These are phyloP conservation scores for Phylloscopus trochilus DNA, from an alignment of 2,113 vertebrate genomes.

Conservation along the genomic window DNA sequence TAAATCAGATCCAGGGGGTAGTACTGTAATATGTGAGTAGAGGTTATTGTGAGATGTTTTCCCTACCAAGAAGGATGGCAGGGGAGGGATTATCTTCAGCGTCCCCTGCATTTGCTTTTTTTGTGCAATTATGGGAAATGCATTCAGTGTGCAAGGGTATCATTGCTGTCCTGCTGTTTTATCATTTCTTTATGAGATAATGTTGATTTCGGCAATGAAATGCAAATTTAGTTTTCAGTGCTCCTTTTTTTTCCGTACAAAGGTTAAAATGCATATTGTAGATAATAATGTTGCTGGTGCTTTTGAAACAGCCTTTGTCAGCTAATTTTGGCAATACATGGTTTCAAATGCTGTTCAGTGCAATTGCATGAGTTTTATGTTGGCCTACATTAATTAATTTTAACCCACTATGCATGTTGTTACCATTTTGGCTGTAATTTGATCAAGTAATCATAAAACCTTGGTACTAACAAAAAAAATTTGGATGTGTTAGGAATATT, in stretches of 20 bases:
- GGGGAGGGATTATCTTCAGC: background rate
- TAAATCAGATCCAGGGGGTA: background rate
- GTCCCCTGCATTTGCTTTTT: slow-evolving; percentile 15
- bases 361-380: background rate
- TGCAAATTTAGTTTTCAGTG: slow-evolving; percentile 52
- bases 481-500: background rate
- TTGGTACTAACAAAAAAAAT: background rate
- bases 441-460: background rate
- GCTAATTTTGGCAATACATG: background rate
- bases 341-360: background rate
- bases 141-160: slow-evolving; percentile 41
- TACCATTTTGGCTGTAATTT: background rate
- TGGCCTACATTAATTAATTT: background rate
- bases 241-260: background rate
- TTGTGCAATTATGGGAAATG: slow-evolving; percentile 26
- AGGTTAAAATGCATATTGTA: slow-evolving; percentile 40
- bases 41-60: background rate
- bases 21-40: background rate
- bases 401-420: background rate
- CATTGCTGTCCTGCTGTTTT: slow-evolving; percentile 59
- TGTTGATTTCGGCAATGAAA: slow-evolving; percentile 53
- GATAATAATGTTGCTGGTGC: background rate
- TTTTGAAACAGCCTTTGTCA: slow-evolving; percentile 12
- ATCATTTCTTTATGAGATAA: slow-evolving; percentile 62
- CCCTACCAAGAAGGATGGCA: background rate